phyloP scores from a whole-genome alignment of 2,113 vertebrate species.

The pig (Sus scrofa) region T2T-Sscrofa CM000829.6:24441501-24442000 shows the following conservation, averaged over 20 bases:
- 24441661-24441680: not conserved
- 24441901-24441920: not conserved
- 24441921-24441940: not conserved
- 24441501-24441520: not conserved
- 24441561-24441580: not conserved
- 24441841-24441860: not conserved
- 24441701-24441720: not conserved
- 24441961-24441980: not conserved
- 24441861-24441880: not conserved
- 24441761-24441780: not conserved
- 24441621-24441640: not conserved
- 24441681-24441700: not conserved
- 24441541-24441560: not conserved
- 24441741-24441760: not conserved
- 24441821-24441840: not conserved
- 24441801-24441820: not conserved
- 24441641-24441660: not conserved
- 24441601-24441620: not conserved
- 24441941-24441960: not conserved
- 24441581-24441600: not conserved
- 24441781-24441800: not conserved
- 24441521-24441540: not conserved
- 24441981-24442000: accelerated
- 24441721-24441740: not conserved
- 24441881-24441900: not conserved